Conservation (phyloP, 2,113 vertebrate species). For the Microtus pennsylvanicus region DNA sequence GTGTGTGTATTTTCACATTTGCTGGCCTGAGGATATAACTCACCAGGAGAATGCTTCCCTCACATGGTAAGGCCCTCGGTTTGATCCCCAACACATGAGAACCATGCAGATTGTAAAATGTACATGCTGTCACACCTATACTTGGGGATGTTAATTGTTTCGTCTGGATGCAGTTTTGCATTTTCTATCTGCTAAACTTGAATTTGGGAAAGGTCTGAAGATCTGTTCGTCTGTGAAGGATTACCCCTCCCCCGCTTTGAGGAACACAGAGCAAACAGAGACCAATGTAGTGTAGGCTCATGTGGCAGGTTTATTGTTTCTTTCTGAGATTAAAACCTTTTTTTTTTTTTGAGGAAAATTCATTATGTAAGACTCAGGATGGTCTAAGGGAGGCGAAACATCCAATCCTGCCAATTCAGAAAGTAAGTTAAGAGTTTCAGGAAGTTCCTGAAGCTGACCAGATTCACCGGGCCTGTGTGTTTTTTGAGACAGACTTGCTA, state of each 20-base stretch:
- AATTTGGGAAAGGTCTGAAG: background rate
- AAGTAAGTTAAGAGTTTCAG: background rate
- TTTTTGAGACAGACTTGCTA: background rate
- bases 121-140: background rate
- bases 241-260: background rate
- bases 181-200: background rate
- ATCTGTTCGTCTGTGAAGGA: background rate
- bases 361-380: background rate
- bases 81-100: background rate
- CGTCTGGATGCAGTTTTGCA: background rate
- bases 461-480: background rate
- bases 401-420: background rate
- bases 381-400: background rate
- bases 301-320: background rate
- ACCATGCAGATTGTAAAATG: background rate
- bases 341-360: background rate
- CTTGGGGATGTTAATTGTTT: background rate
- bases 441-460: background rate
- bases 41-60: background rate
- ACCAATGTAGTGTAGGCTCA: background rate
- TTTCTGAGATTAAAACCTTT: background rate
- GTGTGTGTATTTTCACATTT: background rate
- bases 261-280: background rate
- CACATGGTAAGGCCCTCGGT: background rate
- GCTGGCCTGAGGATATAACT: background rate